These are phyloP conservation scores for Podocnemis expansa DNA, from an alignment of 2,113 vertebrate species.

Conservation along the genomic window DNA sequence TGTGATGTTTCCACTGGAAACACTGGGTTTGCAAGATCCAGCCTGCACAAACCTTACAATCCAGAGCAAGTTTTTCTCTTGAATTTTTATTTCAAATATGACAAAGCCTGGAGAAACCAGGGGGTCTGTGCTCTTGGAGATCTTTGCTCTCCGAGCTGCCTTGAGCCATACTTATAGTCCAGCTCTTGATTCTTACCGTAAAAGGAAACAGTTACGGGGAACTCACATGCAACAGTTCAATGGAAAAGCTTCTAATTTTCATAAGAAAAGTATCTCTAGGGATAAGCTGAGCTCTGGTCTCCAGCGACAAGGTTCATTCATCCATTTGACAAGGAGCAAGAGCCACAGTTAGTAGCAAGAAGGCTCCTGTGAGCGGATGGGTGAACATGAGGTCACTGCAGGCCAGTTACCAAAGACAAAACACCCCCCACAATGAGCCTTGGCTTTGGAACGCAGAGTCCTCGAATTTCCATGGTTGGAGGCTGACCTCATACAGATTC, in stretches of 20 bases:
- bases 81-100: no score
- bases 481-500: slow-evolving; percentile 35
- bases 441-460: not conserved
- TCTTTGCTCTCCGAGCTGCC: slow-evolving; percentile 39
- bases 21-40: not conserved
- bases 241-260: not conserved
- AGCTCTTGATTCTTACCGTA: not conserved
- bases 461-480: not conserved
- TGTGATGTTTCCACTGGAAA: not conserved
- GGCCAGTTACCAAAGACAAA: not conserved
- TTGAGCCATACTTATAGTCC: slow-evolving; percentile 15
- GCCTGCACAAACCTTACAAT: not conserved
- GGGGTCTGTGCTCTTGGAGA: slow-evolving; percentile 39
- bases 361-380: not conserved
- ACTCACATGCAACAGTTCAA: not conserved
- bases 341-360: not conserved
- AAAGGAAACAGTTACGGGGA: slow-evolving; percentile 45
- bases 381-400: not conserved
- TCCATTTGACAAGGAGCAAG: not conserved
- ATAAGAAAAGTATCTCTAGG: not conserved
- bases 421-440: not conserved
- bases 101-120: not conserved
- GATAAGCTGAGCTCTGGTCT: not conserved
- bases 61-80: not conserved
- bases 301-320: slow-evolving; percentile 4